Base-by-base conservation (phyloP, 2,113 vertebrate species). In the Pao palembangensis region DNA sequence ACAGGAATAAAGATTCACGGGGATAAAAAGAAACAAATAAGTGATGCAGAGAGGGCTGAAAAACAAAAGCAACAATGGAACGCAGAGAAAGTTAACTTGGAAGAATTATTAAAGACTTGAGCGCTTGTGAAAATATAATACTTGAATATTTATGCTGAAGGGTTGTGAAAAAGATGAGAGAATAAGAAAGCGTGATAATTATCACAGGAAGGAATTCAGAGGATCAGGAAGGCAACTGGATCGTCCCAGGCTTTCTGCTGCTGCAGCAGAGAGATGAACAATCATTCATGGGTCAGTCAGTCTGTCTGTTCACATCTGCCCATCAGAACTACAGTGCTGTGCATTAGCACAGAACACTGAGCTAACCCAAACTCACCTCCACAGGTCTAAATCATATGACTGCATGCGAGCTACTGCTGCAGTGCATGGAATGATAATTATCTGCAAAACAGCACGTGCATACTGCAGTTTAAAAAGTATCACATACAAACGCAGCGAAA, bases 231-330 rank as follows among this genome's bases (percentile, higher is more conserved):
- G 61, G 73, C 77, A 61, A 20, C 54, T 62, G 62, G 76, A 82
- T 76, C 70, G 77, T 80, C 71, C 61, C 66, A 74, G 48, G 81
- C 69, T 78, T 79, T 81, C 65, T 75, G 73, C 69, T 75, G 68
- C 12, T 64, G 78, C 71, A 84, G 69, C 75, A 68, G 67, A 76
- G 64, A 83, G 77, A 87, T 80, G 77, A 83, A 75, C 69, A 81
- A 82, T 84, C 71, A 74, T 60, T 81, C 71, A 81, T 51, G 83
- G 83, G 83, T 87, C 85, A 84, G 72, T 70, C 66, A 54, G 21
- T 71, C 76, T 75, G 82, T 82, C 79, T 74, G 56, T 64, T 85
- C 77, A 66, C 61, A 85, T 84, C 77, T 77, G 70, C 58, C 61
- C 68, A 67, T 65, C 67, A 0, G 69, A 67, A 64, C 59, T 67